A percentile compares a stretch with the other conserved stretches of the same genome.
These are phyloP conservation scores for Tragulus kanchil DNA, from an alignment of 2,113 vertebrate genomes.

Conservation along the genomic window DNA sequence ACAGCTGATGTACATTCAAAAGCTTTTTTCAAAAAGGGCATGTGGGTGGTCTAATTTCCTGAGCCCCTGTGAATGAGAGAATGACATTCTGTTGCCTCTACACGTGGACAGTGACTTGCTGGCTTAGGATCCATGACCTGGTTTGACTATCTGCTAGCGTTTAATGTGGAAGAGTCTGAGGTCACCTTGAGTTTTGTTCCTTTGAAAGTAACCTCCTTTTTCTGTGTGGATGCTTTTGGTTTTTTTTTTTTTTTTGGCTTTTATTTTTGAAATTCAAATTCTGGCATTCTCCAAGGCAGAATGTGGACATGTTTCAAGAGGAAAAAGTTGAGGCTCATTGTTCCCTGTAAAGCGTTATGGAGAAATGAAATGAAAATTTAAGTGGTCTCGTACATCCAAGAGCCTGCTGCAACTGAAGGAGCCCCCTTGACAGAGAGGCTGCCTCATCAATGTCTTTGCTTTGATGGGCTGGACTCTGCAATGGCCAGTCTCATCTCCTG, in stretches of 20 bases:
- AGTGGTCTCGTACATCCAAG: neutral
- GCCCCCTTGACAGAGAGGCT: neutral
- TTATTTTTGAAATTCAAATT: conserved; percentile 63
- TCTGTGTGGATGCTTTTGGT: conserved; percentile 41
- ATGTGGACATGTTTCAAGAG: neutral
- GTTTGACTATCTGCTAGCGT: neutral
- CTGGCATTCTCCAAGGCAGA: conserved; percentile 57
- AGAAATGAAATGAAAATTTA: conserved; percentile 6
- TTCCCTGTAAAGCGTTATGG: neutral
- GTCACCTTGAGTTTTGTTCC: conserved; percentile 50
- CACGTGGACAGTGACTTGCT: neutral
- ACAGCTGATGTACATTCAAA: neutral
- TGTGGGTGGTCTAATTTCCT: neutral
- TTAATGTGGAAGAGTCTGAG: neutral
- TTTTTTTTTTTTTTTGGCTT: neutral
- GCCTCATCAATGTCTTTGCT: neutral
- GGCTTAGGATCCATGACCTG: neutral
- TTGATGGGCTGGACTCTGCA: neutral
- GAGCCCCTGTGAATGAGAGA: neutral
- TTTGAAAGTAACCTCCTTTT: conserved; percentile 54
- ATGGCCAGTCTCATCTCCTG: neutral
- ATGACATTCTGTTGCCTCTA: neutral
- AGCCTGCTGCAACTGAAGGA: neutral
- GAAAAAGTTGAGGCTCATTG: neutral
- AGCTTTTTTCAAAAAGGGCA: neutral